Conservation (phyloP, 2,113 vertebrate species). For the Capricornis sumatraensis region DNA sequence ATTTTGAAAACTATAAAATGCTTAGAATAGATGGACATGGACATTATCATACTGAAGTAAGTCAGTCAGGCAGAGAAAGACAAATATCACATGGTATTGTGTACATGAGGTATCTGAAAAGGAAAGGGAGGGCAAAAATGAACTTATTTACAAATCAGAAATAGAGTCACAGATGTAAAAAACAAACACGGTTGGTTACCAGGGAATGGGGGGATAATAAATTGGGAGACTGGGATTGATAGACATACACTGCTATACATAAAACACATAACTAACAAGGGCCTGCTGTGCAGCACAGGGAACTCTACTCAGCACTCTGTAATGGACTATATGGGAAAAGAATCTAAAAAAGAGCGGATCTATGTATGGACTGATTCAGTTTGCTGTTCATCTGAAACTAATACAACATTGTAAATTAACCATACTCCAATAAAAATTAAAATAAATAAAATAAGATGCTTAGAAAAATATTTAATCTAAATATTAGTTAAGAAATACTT, state of each 20-base stretch:
- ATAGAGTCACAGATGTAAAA: not conserved
- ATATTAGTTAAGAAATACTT: not conserved
- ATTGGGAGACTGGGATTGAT: not conserved
- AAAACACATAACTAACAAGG: not conserved
- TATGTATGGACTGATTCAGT: not conserved
- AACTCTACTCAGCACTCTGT: not conserved
- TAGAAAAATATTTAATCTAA: not conserved
- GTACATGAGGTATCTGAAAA: not conserved
- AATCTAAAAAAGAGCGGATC: not conserved
- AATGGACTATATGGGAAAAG: not conserved
- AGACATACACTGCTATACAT: not conserved
- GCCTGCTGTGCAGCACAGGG: not conserved
- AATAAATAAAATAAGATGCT: not conserved
- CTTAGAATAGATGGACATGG: not conserved
- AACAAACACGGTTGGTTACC: not conserved
- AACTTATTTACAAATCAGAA: not conserved
- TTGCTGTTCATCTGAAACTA: not conserved
- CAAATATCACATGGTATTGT: not conserved
- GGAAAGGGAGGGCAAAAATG: not conserved
- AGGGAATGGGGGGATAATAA: not conserved
- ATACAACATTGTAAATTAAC: not conserved
- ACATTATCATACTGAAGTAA: not conserved
- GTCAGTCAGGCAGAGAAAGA: not conserved
- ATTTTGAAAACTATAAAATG: not conserved
- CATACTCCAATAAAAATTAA: not conserved